A percentile compares a stretch with the other conserved stretches of the same genome.
These are phyloP conservation scores for Vanessa tameamea DNA, from an alignment of 1,140 invertebrate genomes.

Conservation along the genomic window DNA sequence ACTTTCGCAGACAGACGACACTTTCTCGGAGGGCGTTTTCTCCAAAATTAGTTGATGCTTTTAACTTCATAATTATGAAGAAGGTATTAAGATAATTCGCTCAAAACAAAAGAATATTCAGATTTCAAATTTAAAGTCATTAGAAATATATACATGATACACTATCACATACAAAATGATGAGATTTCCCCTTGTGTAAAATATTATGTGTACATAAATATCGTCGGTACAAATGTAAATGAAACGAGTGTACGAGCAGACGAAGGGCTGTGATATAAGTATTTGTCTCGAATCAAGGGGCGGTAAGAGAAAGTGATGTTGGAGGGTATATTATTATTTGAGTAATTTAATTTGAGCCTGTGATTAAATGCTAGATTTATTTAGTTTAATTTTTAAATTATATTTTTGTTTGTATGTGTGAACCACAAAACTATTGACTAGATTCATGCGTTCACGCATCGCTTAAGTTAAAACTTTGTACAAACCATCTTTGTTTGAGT, in stretches of 20 bases:
- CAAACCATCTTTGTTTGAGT: too few relatives aligned
- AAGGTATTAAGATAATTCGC: too few relatives aligned
- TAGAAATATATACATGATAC: constrained; percentile 25
- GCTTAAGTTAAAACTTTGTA: too few relatives aligned
- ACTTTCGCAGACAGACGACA: constrained; percentile 30
- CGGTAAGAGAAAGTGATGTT: constrained; percentile 26
- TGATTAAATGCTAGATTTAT: constrained; percentile 23
- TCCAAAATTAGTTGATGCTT: constrained; percentile 14
- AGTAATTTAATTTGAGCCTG: constrained; percentile 33
- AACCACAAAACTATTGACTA: too few relatives aligned
- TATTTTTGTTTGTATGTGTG: too few relatives aligned
- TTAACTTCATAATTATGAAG: background rate
- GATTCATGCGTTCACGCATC: too few relatives aligned
- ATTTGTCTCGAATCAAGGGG: constrained; percentile 49
- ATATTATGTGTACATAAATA: constrained; percentile 37
- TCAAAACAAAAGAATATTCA: too few relatives aligned
- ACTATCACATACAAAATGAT: constrained; percentile 35
- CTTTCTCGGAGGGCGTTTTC: constrained; percentile 23
- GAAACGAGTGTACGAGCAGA: constrained; percentile 38
- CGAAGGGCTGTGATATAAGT: constrained; percentile 48
- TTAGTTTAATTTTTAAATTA: background rate
- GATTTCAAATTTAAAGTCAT: constrained; percentile 32
- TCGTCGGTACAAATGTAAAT: constrained; percentile 46
- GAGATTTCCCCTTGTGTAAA: constrained; percentile 33
- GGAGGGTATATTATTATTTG: constrained; percentile 29